phyloP scores from a whole-genome alignment of 2,797 vertebrate genomes.

The Malacoctenus gilli region DNA sequence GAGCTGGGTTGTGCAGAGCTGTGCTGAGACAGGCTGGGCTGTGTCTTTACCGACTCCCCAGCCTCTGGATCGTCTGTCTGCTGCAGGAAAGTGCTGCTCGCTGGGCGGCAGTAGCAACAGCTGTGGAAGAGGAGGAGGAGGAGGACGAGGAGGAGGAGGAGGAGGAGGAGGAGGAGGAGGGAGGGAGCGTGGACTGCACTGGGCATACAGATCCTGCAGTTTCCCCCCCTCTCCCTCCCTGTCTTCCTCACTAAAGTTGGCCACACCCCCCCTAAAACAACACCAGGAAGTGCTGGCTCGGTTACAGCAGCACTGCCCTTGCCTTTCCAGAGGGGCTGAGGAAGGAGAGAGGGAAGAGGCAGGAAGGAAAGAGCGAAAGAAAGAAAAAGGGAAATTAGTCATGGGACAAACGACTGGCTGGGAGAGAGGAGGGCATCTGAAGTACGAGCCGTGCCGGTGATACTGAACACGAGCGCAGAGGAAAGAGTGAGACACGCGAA shows the following conservation, averaged over 20 bases:
- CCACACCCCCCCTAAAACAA: conserved; percentile 75
- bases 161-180: conserved; percentile 43
- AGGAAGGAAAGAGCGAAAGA: conserved; percentile 42
- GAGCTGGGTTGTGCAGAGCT: conserved; percentile 57
- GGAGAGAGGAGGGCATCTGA: neutral
- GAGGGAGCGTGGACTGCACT: conserved; percentile 64
- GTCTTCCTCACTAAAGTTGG: conserved; percentile 51
- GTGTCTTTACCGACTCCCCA: conserved; percentile 63
- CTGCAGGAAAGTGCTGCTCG: conserved; percentile 68
- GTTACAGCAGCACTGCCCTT: conserved; percentile 69
- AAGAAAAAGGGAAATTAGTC: conserved; percentile 33
- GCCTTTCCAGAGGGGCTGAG: conserved; percentile 52
- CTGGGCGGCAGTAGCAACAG: conserved; percentile 78
- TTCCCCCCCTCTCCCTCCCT: conserved; percentile 62
- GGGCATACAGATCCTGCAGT: conserved; percentile 75
- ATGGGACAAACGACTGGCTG: conserved; percentile 32
- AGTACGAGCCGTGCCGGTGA: too few species aligned
- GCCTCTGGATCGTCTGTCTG: conserved; percentile 75
- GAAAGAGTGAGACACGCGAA: conserved; percentile 19
- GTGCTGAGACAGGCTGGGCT: conserved; percentile 62
- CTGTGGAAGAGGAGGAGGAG: conserved; percentile 65
- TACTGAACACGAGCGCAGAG: conserved; percentile 8
- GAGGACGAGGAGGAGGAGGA: conserved; percentile 41
- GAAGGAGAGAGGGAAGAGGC: conserved; percentile 44
- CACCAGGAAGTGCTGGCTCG: conserved; percentile 81